Percentiles rank a stretch among this genome's conserved stretches.
Conservation (phyloP, 1,140 invertebrate genomes). For the Onthophagus taurus region DNA sequence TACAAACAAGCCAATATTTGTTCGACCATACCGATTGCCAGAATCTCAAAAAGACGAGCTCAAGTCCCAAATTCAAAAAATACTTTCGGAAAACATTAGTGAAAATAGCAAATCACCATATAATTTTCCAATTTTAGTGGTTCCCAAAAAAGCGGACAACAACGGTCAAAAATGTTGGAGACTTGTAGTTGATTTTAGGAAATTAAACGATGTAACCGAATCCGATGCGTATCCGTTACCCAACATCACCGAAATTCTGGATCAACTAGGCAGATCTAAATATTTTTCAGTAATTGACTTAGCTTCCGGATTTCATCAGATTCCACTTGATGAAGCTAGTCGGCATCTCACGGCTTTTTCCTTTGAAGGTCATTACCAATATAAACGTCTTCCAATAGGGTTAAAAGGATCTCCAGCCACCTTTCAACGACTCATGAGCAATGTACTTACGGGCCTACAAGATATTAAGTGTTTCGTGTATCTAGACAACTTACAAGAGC, state of each 20-base stretch:
- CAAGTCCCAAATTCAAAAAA: not conserved
- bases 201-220: not conserved
- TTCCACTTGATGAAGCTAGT: not conserved
- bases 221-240: not conserved
- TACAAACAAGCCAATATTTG: no score
- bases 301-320: slow-evolving; percentile 1
- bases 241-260: not conserved
- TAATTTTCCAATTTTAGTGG: not conserved
- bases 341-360: not conserved
- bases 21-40: no score
- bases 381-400: not conserved
- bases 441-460: not conserved
- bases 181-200: not conserved
- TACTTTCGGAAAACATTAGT: not conserved
- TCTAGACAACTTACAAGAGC: slow-evolving; percentile 17
- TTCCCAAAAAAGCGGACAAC: not conserved
- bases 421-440: not conserved
- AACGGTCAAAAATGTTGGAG: not conserved
- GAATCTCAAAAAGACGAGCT: not conserved
- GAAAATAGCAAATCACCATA: not conserved
- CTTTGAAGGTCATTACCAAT: not conserved
- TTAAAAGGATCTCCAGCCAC: not conserved
- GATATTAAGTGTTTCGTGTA: not conserved
- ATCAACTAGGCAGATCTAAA: not conserved
- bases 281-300: not conserved